Conservation (phyloP, 1,140 invertebrate genomes). For the Megalopta genalis region DNA sequence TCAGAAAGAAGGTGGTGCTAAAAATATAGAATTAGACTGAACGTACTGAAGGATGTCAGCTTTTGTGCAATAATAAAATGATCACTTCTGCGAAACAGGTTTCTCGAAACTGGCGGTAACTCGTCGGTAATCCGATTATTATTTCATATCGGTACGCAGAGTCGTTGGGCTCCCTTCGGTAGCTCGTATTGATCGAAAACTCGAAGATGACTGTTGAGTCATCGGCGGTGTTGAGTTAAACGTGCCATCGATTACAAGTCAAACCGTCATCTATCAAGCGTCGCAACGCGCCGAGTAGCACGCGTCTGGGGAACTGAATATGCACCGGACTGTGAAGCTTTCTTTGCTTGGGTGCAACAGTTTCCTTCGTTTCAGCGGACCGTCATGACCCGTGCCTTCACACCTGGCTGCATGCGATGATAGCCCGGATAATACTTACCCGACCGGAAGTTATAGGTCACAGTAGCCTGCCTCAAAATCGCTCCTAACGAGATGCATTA, state of each 20-base stretch:
- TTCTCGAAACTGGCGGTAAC: no score
- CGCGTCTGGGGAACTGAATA: conserved; percentile 32
- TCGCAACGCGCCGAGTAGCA: not conserved
- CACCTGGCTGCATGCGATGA: conserved; percentile 72
- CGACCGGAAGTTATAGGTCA: conserved; percentile 53
- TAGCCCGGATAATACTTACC: conserved; percentile 64
- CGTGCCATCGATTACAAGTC: conserved; percentile 32
- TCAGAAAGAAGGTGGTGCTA: no score
- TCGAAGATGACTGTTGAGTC: conserved; percentile 12
- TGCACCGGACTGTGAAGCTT: conserved; percentile 42
- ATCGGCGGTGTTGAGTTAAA: conserved; percentile 4
- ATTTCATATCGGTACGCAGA: no score
- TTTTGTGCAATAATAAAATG: no score
- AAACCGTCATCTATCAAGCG: conserved; percentile 33
- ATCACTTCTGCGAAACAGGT: no score
- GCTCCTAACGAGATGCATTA: conserved; percentile 14
- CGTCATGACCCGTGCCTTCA: conserved; percentile 70
- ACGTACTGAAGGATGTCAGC: no score
- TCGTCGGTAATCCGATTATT: no score
- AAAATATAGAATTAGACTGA: no score
- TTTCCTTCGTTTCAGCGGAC: conserved; percentile 56
- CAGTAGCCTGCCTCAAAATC: conserved; percentile 26
- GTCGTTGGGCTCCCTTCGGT: no score
- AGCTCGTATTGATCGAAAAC: not conserved
- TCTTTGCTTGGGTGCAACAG: conserved; percentile 51